Evolutionary conservation across 2,113 vertebrate species (phyloP).

Genomic region (Ramphastos sulfuratus): DNA sequence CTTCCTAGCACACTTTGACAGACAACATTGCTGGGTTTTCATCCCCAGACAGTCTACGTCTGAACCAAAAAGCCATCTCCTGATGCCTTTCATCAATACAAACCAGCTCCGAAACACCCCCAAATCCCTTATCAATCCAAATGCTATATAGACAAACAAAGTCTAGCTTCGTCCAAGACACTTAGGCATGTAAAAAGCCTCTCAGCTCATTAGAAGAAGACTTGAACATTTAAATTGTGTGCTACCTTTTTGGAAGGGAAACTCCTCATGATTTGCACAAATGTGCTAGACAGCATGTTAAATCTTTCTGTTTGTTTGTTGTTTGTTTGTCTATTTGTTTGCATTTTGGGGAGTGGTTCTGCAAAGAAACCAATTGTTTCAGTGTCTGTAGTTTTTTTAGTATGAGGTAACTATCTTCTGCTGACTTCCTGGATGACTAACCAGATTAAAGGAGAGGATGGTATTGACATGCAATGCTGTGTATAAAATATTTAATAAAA

Average conservation of each 20-base stretch:
- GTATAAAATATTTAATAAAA: not conserved
- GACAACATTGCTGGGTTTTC: not conserved
- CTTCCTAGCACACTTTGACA: not conserved
- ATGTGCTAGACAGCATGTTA: not conserved
- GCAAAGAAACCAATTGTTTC: not conserved
- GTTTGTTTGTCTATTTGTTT: not conserved
- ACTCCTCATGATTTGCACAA: not conserved
- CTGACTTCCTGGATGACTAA: not conserved
- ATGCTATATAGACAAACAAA: not conserved
- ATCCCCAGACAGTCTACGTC: not conserved
- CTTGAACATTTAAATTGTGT: not conserved
- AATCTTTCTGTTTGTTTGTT: not conserved
- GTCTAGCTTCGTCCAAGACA: not conserved
- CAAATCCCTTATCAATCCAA: fast-evolving
- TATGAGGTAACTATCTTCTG: not conserved
- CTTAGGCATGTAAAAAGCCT: not conserved
- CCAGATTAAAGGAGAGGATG: not conserved
- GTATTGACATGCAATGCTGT: not conserved
- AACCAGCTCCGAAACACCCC: fast-evolving
- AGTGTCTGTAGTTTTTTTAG: not conserved
- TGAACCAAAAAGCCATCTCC: not conserved
- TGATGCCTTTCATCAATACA: not conserved
- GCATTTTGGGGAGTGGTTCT: not conserved
- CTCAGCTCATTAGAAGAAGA: not conserved
- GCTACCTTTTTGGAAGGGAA: not conserved